Percentiles rank a stretch among this genome's conserved stretches.
phyloP scores from a whole-genome alignment of 1,140 invertebrate genomes.

The Chrysoperla carnea region DNA sequence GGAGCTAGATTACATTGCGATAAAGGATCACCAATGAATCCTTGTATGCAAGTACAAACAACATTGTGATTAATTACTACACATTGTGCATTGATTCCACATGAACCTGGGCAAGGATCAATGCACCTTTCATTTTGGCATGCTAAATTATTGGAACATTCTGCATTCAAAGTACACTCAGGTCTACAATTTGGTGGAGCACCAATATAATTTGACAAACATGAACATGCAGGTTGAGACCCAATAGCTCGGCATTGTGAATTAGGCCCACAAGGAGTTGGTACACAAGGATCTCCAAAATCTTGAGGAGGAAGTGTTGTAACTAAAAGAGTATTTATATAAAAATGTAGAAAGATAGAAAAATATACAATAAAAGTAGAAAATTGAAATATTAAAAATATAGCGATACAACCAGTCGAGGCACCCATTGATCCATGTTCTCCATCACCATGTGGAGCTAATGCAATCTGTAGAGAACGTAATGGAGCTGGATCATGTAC shows the following conservation, averaged over 20 bases:
- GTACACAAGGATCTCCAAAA: slow-evolving; percentile 41
- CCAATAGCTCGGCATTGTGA: slow-evolving; percentile 55
- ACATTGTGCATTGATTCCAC: slow-evolving; percentile 54
- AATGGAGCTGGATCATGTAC: slow-evolving; percentile 49
- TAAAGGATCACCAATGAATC: slow-evolving; percentile 62
- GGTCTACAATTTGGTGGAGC: slow-evolving; percentile 62
- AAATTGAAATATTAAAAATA: too few relatives aligned
- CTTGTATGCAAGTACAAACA: slow-evolving; percentile 46
- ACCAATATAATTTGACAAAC: slow-evolving; percentile 51
- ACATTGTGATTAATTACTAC: slow-evolving; percentile 60
- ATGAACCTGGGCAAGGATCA: slow-evolving; percentile 61
- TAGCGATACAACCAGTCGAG: slow-evolving; percentile 6
- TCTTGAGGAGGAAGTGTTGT: slow-evolving; percentile 14
- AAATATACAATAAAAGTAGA: background rate
- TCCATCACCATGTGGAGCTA: slow-evolving; percentile 51
- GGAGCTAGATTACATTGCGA: slow-evolving; percentile 32
- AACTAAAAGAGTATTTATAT: slow-evolving; percentile 1
- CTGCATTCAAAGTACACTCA: slow-evolving; percentile 53
- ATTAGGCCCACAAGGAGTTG: slow-evolving; percentile 61
- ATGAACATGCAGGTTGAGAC: slow-evolving; percentile 54
- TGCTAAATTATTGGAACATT: slow-evolving; percentile 53
- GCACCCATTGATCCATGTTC: slow-evolving; percentile 33
- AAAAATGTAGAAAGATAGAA: background rate
- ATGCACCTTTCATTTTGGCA: slow-evolving; percentile 63
- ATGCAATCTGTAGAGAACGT: slow-evolving; percentile 46